A percentile compares a stretch with the other conserved stretches of the same genome.
Evolutionary conservation across 2,113 vertebrate genomes (phyloP).

Genomic region (Machaerirhynchus nigripectus): DNA sequence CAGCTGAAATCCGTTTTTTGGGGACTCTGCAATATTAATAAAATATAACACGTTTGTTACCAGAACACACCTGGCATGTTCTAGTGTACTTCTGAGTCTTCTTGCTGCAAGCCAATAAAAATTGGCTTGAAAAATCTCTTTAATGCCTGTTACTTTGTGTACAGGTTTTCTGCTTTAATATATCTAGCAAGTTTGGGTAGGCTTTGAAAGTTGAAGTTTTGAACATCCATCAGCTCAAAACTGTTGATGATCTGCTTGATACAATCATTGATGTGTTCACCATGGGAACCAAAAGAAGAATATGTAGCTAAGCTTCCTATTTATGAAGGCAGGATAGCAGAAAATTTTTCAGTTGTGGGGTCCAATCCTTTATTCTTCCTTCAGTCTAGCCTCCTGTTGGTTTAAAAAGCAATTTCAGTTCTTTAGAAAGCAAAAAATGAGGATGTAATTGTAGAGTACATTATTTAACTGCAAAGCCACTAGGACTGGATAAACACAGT

Average conservation of each 20-base stretch:
- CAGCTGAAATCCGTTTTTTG: background rate
- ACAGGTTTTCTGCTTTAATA: background rate
- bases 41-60: background rate
- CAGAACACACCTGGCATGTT: background rate
- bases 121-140: background rate
- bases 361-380: background rate
- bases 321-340: background rate
- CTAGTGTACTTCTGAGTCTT: background rate
- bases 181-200: background rate
- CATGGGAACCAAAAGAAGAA: conserved; percentile 1
- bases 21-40: background rate
- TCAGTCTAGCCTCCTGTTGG: background rate
- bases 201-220: conserved; percentile 37
- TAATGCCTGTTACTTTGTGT: background rate
- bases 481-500: background rate
- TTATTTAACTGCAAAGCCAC: background rate
- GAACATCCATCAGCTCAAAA: conserved; percentile 26
- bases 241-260: conserved; percentile 23
- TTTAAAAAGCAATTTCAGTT: background rate
- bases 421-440: background rate
- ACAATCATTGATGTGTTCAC: background rate
- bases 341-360: background rate
- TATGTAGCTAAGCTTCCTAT: background rate
- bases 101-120: background rate
- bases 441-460: background rate